Evolutionary conservation across 2,113 vertebrate genomes (phyloP).

Genomic region (Melanostigma gelatinosum): DNA sequence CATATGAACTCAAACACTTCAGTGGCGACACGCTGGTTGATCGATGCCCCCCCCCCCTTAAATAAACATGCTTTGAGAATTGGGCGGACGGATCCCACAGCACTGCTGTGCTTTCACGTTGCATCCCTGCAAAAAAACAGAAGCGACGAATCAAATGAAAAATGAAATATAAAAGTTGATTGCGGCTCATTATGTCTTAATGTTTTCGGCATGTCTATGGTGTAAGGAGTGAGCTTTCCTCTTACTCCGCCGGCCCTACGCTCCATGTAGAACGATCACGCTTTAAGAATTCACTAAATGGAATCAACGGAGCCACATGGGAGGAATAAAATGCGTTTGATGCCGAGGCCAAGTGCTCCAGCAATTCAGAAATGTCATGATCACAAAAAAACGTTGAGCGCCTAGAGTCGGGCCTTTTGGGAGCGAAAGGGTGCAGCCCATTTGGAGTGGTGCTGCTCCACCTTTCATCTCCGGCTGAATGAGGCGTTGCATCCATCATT

Average conservation of each 20-base stretch:
- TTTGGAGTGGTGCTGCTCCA: slow-evolving; percentile 57
- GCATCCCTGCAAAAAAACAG: slow-evolving; percentile 38
- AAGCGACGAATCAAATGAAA: slow-evolving; percentile 54
- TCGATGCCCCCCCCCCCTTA: slow-evolving; percentile 1
- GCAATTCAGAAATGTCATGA: slow-evolving; percentile 71
- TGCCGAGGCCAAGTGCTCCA: slow-evolving; percentile 67
- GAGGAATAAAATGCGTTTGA: slow-evolving; percentile 73
- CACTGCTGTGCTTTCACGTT: not conserved
- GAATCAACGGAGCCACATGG: slow-evolving; percentile 74
- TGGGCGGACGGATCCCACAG: slow-evolving; percentile 1
- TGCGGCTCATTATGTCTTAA: slow-evolving; percentile 58
- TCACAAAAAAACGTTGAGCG: slow-evolving; percentile 58
- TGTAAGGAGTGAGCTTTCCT: slow-evolving; percentile 30
- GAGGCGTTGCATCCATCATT: slow-evolving; percentile 76
- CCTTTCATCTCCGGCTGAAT: slow-evolving; percentile 73
- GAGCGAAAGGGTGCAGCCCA: slow-evolving; percentile 57
- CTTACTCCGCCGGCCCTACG: slow-evolving; percentile 3
- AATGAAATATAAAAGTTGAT: slow-evolving; percentile 60
- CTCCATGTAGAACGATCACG: slow-evolving; percentile 55
- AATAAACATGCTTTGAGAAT: slow-evolving; percentile 40
- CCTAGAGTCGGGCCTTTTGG: slow-evolving; percentile 49
- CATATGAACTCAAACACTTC: slow-evolving; percentile 1
- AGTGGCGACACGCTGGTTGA: slow-evolving; percentile 10
- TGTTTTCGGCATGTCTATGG: slow-evolving; percentile 50
- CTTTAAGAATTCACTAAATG: slow-evolving; percentile 63